Evolutionary conservation across 2,888 invertebrate species (phyloP).

Genomic region (Eupelmus urozonus): DNA sequence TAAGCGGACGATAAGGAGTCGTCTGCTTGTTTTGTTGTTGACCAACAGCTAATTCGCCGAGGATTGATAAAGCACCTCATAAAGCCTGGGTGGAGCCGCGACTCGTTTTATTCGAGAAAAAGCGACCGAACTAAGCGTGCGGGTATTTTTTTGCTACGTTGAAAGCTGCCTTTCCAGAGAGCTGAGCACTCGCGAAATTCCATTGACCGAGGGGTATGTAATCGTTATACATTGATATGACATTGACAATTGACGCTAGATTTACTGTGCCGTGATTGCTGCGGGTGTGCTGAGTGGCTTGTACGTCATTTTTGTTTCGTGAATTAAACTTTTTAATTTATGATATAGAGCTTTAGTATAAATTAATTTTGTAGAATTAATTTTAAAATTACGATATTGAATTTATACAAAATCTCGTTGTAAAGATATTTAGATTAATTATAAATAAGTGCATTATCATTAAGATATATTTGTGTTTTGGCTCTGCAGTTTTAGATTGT

Average conservation of each 20-base stretch:
- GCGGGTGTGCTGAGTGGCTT: no score
- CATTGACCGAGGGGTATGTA: slow-evolving; percentile 20
- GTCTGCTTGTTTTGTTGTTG: slow-evolving; percentile 48
- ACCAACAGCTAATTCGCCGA: slow-evolving; percentile 9
- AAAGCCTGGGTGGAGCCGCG: slow-evolving; percentile 9
- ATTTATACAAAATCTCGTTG: no score
- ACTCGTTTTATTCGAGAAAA: not conserved
- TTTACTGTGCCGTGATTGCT: not conserved
- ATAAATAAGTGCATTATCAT: no score
- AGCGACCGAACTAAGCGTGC: not conserved
- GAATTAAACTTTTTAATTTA: no score
- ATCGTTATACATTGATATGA: slow-evolving; percentile 49
- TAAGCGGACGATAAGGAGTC: slow-evolving; percentile 35
- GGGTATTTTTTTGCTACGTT: not conserved
- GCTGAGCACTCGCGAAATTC: no score
- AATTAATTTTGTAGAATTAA: no score
- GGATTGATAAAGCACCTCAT: slow-evolving; percentile 21
- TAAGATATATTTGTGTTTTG: no score
- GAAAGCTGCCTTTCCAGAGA: not conserved
- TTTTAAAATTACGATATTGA: no score
- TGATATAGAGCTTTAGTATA: no score
- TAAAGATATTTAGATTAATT: no score
- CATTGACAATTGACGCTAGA: slow-evolving; percentile 41
- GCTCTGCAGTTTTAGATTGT: no score
- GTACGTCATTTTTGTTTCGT: no score